Evolutionary conservation across 2,797 vertebrate genomes (phyloP), one percentile per base, ranked within the genome.

Genomic region (Lemur catta): DNA sequence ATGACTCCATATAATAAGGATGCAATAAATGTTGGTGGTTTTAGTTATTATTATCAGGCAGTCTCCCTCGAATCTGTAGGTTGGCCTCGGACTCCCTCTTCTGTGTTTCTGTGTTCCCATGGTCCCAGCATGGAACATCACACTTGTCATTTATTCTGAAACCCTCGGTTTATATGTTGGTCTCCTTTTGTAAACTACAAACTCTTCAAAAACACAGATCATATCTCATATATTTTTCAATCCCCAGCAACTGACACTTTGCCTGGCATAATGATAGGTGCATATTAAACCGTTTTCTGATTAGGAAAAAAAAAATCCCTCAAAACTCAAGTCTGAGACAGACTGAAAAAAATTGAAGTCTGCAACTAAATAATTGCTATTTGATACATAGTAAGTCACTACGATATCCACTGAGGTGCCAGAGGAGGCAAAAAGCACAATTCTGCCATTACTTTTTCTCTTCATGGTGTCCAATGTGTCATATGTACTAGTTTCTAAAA

Each of bases 81-180:
- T 75, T 89, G 89, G 63, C 20, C 61, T 88, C 5, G 24, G 74
- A 57, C 7, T 14, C 20, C 15, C n/a, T 84, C n/a, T 59, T 90
- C 41, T 6, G 17, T 43, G 35, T 94, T 75, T 90, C 33, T 7
- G 11, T 38, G 33, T 94, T 75, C 46, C 26, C 17, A 12, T 12
- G 14, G 17, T 46, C 50, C 35, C 38, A 88, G 75, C 18, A 80
- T 65, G 84, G 84, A 61, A 75, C 17, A 61, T 15, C 85, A 82
- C n/a, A 59, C 74, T 80, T 89, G 84, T 88, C 38, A 81, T 88
- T 94, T 85, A 81, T 41, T 75, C 80, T 43, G 50, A 80, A 88
- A 63, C 46, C 43, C 89, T n/a, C 52, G 26, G 38, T n/a, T 84
- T 61, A 48, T 46, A 8, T 61, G 7, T 38, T 46, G 7, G 33